Conservation (phyloP, 2,113 vertebrate species). For the Smithornis capensis region DNA sequence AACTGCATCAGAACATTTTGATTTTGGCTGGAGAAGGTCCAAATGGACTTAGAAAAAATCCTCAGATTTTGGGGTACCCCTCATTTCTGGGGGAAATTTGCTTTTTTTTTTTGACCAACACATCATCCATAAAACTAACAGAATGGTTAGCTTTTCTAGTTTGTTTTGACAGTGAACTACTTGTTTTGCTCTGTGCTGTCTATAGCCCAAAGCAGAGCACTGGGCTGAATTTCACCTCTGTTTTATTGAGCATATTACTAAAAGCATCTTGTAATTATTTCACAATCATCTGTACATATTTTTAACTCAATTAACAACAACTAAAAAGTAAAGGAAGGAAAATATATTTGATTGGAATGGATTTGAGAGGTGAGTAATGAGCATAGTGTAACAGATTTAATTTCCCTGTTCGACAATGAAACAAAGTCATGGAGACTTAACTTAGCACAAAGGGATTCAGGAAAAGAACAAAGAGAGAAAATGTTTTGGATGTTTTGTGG, state of each 20-base stretch:
- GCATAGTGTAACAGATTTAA: conserved; percentile 57
- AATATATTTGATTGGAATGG: background rate
- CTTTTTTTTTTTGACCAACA: background rate
- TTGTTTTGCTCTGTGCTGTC: conserved; percentile 47
- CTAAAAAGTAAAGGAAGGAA: background rate
- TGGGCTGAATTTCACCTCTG: conserved; percentile 44
- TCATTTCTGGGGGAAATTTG: conserved; percentile 23
- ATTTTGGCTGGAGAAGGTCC: conserved; percentile 54
- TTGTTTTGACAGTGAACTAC: background rate
- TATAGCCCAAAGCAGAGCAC: conserved; percentile 45
- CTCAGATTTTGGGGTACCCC: conserved; percentile 20
- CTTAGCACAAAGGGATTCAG: conserved; percentile 43
- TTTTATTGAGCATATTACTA: background rate
- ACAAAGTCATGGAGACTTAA: conserved; percentile 51
- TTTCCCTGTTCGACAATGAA: conserved; percentile 52
- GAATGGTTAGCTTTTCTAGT: conserved; percentile 21
- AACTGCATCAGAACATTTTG: conserved; percentile 64
- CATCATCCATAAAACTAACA: conserved; percentile 19
- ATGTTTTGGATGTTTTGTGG: conserved; percentile 50
- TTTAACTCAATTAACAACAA: conserved; percentile 38
- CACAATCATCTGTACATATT: background rate
- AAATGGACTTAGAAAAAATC: conserved; percentile 53
- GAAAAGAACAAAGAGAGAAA: conserved; percentile 57
- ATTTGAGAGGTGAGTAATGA: conserved; percentile 51
- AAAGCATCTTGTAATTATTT: conserved; percentile 25